Evolutionary conservation across 2,113 vertebrate genomes (phyloP), one percentile per base, ranked within the genome.

Genomic region (Garra rufa): DNA sequence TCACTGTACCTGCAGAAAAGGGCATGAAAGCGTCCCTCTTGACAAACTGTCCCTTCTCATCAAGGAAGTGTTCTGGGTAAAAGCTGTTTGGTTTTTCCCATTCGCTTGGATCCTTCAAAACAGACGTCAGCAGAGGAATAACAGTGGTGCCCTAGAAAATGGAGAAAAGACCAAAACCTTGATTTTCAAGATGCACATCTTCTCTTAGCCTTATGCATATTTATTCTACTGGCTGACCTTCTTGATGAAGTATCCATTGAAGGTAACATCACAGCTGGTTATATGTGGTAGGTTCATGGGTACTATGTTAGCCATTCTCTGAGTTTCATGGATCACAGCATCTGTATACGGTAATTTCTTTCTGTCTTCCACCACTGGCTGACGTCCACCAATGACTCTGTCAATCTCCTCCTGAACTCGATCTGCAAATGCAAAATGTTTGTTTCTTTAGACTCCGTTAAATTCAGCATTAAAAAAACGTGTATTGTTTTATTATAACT

Each of bases 281-380:
- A 5, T 38, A 57, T 46, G 74, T 0, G 61, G 38, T 10, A 67
- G 11, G 28, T 1, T 46, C 34, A 30, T 0, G 3, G 93, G 93
- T 0, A 21, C 30, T 11, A 93, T 88, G 76, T 85, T 89, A 1
- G 88, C 90, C 24, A 92, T 14, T 84, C 92, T 91, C 83, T 93
- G 92, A 24, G 65, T 90, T 88, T 93, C 92, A 1, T 94, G 92
- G 43, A 93, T 92, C 52, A 93, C 92, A 2, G 93, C 93, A 1
- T 93, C 86, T 34, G 85, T 90, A 78, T 88, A 94, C 0, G 90
- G 88, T 43, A 94, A 57, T 59, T 88, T 90, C 65, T 85, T 92
- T n/a, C 90, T 57, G 69, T 94, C 93, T 3, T 89, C 90, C 1
- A 86, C 81, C 14, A 9, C 50, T 8, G 91, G 86, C 41, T 86